Conservation (phyloP, 2,797 vertebrate genomes). For the Sebastiscus albofasciatus region DNA sequence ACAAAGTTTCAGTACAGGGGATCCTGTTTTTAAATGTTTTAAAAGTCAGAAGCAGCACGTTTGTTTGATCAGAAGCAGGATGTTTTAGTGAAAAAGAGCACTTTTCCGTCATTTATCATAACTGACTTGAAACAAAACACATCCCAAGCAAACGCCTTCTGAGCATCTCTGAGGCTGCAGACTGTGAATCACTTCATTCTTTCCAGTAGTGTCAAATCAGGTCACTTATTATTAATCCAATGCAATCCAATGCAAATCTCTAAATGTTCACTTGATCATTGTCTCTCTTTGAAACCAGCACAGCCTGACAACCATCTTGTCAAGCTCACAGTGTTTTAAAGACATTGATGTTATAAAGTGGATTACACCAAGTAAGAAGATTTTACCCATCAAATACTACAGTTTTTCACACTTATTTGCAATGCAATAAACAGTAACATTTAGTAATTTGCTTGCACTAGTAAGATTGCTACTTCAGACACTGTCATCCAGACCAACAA, state of each 20-base stretch:
- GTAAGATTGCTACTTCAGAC: background rate
- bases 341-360: background rate
- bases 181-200: conserved; percentile 39
- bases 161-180: background rate
- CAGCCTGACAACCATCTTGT: background rate
- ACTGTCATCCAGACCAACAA: background rate
- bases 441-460: background rate
- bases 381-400: background rate
- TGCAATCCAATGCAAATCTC: conserved; percentile 2
- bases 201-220: conserved; percentile 12
- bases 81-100: background rate
- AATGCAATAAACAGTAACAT: background rate
- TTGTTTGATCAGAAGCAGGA: background rate
- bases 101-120: background rate
- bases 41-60: background rate
- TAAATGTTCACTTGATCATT: background rate
- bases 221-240: conserved; percentile 32
- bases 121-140: conserved; percentile 1
- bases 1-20: background rate
- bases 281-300: background rate
- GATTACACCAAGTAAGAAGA: background rate
- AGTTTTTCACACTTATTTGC: background rate
- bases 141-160: background rate
- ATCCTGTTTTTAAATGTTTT: background rate
- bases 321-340: background rate